These are phyloP conservation scores for Catalaphyllia jardinei DNA, from an alignment of 64 coral and sea anemone species.

Conservation along the genomic window DNA sequence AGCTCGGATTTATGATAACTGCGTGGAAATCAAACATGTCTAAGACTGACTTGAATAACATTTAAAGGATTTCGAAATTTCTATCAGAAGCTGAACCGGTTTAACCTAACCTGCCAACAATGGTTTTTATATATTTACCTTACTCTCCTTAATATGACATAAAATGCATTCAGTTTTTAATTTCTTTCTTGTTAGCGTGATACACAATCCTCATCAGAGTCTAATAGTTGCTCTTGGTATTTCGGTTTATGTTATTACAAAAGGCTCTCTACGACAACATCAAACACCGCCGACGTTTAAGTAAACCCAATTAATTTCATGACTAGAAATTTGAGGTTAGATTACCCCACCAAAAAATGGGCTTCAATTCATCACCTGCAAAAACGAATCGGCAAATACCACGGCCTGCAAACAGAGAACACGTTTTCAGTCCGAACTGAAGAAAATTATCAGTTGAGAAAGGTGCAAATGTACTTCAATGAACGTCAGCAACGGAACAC, in stretches of 20 bases:
- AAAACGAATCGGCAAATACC: not conserved
- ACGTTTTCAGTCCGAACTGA: not conserved
- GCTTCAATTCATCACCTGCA: not conserved
- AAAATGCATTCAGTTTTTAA: not conserved
- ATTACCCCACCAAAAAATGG: not conserved
- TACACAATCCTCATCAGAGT: not conserved
- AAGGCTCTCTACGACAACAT: not conserved
- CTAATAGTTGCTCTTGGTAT: not conserved
- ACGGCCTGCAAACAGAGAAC: not conserved
- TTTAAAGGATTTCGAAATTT: too few species aligned
- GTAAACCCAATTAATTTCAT: not conserved
- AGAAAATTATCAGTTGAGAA: too few species aligned
- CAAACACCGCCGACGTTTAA: not conserved
- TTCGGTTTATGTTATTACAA: not conserved
- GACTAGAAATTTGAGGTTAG: not conserved
- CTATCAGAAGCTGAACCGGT: not conserved
- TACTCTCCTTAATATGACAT: not conserved
- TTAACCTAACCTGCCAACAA: not conserved
- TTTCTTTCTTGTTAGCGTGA: not conserved
- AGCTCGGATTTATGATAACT: too few species aligned
- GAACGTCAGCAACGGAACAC: too few species aligned
- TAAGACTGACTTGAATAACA: too few species aligned
- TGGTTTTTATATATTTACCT: not conserved
- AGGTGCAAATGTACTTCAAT: too few species aligned
- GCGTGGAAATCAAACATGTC: too few species aligned